These are phyloP conservation scores for Ptychodera flava DNA, from an alignment of 35 echinoderm and acorn worm species.

Conservation along the genomic window DNA sequence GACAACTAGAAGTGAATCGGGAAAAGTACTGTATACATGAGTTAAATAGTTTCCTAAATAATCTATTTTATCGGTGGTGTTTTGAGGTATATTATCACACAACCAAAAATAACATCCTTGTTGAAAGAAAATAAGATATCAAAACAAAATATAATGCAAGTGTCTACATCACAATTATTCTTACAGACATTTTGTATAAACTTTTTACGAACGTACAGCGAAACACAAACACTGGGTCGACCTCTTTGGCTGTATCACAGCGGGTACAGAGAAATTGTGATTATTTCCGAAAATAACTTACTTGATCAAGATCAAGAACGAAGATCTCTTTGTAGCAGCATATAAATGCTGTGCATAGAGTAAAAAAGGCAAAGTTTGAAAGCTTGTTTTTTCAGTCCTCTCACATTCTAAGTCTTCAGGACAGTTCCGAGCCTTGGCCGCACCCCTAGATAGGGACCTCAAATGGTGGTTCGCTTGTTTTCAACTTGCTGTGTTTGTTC, in stretches of 20 bases:
- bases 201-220: not conserved
- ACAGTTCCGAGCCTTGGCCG: not conserved
- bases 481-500: not conserved
- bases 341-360: not conserved
- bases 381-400: not conserved
- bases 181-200: not conserved
- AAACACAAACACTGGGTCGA: not conserved
- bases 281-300: not conserved
- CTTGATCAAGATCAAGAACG: not conserved
- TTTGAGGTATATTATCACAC: not conserved
- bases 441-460: not conserved
- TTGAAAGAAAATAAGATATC: not conserved
- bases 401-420: not conserved
- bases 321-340: no score
- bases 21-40: not conserved
- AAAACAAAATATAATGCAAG: not conserved
- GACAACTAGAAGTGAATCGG: not conserved
- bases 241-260: not conserved
- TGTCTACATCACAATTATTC: not conserved
- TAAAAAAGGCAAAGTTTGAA: not conserved
- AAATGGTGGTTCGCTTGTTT: not conserved
- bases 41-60: not conserved
- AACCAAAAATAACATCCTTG: not conserved
- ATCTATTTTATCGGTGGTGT: not conserved
- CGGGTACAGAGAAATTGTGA: not conserved